phyloP scores from a whole-genome alignment of 1,140 invertebrate genomes.

The Radopholus similis region DNA sequence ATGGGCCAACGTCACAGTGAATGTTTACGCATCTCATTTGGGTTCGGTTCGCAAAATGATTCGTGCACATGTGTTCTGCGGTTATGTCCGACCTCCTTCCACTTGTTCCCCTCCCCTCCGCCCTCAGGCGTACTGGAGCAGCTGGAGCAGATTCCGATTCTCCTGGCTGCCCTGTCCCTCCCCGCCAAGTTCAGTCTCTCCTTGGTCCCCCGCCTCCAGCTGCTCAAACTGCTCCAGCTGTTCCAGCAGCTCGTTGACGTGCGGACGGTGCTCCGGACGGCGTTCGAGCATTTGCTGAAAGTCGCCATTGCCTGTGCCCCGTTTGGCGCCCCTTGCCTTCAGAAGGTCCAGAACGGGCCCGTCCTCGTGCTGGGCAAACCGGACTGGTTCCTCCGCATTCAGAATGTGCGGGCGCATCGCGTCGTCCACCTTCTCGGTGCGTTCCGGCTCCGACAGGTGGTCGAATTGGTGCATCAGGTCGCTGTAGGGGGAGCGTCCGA shows the following conservation, averaged over 20 bases:
- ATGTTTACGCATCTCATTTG: no score
- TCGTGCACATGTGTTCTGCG: no score
- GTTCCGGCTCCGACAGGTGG: not conserved
- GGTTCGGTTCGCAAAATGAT: no score
- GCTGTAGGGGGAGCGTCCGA: not conserved
- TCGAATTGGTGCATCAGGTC: constrained; percentile 2
- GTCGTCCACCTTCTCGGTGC: not conserved
- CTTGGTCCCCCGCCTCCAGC: not conserved
- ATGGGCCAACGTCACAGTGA: no score
- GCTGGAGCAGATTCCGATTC: no score
- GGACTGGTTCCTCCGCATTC: constrained; percentile 1
- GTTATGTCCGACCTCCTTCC: no score
- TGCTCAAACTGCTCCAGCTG: not conserved
- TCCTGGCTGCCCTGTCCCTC: no score
- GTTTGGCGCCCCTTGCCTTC: not conserved
- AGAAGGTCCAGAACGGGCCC: not conserved
- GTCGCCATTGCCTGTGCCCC: not conserved
- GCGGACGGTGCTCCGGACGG: not conserved
- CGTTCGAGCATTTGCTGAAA: not conserved
- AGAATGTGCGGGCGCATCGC: constrained; percentile 8
- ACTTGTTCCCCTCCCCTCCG: no score
- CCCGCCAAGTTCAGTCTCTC: not conserved
- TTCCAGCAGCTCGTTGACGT: not conserved
- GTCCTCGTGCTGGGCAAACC: constrained; percentile 10
- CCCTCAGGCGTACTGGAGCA: no score